Conservation (phyloP, 2,113 vertebrate genomes). For the Anseranas semipalmata region DNA sequence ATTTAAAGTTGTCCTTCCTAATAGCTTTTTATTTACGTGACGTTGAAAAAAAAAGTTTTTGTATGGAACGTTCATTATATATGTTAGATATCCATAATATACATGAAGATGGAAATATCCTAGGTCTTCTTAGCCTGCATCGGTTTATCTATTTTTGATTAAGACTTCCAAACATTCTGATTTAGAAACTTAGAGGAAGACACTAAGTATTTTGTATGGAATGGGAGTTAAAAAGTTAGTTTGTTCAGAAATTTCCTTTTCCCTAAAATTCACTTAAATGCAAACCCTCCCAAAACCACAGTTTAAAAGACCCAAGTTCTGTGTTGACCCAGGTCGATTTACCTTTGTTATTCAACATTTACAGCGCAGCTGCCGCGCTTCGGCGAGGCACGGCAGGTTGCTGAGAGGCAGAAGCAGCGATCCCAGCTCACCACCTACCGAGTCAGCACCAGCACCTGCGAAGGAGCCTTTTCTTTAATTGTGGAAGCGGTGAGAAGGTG, state of each 20-base stretch:
- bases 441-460: too few relatives aligned
- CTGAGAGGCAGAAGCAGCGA: neutral
- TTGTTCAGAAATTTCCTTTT: neutral
- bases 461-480: neutral
- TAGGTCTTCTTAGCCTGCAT: neutral
- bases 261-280: neutral
- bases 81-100: neutral
- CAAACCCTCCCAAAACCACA: rapidly evolving
- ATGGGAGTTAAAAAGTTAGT: neutral
- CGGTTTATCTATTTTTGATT: neutral
- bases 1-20: neutral
- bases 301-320: rapidly evolving
- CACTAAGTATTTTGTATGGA: rapidly evolving
- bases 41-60: neutral
- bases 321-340: rapidly evolving
- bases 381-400: neutral
- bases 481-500: neutral
- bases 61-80: neutral
- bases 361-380: neutral
- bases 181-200: neutral
- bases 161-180: neutral
- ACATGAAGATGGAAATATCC: neutral
- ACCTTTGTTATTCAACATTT: rapidly evolving
- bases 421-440: neutral
- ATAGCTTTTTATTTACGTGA: neutral